These are phyloP conservation scores for Psammodynastes pulverulentus DNA, from an alignment of 2,113 vertebrate genomes.

Conservation along the genomic window DNA sequence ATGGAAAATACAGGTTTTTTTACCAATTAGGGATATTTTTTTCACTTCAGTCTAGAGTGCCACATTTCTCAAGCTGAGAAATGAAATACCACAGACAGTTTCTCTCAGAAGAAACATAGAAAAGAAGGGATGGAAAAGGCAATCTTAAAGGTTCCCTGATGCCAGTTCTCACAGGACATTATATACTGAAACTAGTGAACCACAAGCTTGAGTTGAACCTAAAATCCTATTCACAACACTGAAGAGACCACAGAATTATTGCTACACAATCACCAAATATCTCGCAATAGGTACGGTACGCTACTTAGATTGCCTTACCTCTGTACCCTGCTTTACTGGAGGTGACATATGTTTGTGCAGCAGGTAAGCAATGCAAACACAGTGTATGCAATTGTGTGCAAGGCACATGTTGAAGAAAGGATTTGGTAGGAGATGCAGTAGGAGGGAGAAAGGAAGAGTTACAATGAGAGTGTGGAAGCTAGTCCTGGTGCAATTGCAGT, in stretches of 20 bases:
- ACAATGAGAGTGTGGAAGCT: neutral
- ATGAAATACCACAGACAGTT: neutral
- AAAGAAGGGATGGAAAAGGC: neutral
- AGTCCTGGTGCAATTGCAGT: neutral
- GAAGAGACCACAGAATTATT: neutral
- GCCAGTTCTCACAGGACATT: neutral
- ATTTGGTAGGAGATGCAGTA: neutral
- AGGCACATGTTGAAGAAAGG: neutral
- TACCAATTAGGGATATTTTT: neutral
- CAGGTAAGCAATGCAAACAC: neutral
- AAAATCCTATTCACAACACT: neutral
- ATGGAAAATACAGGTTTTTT: neutral
- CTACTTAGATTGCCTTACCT: neutral
- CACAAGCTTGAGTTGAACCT: neutral
- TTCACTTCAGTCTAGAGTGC: neutral
- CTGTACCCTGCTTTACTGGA: neutral
- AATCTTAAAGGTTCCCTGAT: neutral
- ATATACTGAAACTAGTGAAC: neutral
- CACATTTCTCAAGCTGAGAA: neutral
- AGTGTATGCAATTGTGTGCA: neutral
- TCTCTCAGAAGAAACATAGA: neutral
- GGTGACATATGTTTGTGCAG: neutral
- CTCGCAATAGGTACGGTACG: neutral
- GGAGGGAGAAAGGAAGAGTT: neutral
- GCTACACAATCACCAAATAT: neutral